These are phyloP conservation scores for Drosophila nikananu DNA, from an alignment of 1,140 invertebrate species.

Conservation along the genomic window DNA sequence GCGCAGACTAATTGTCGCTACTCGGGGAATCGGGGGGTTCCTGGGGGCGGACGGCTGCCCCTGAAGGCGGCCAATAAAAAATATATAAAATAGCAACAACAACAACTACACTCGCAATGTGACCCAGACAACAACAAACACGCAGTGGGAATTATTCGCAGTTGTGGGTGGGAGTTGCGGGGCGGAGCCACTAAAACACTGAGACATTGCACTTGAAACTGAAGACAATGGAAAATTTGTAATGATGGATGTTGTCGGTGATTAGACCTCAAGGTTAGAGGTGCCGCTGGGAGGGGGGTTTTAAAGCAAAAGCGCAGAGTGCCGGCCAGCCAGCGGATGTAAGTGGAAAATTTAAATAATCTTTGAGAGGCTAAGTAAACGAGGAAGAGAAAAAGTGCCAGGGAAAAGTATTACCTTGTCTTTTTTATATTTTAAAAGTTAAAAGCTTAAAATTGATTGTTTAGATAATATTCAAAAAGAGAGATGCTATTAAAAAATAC, in stretches of 20 bases:
- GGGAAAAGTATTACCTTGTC: background rate
- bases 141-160: constrained; percentile 49
- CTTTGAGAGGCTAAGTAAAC: constrained; percentile 1
- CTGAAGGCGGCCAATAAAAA: constrained; percentile 40
- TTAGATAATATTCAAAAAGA: background rate
- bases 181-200: constrained; percentile 5
- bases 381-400: background rate
- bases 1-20: constrained; percentile 77
- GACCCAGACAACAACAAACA: constrained; percentile 39
- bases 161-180: constrained; percentile 25
- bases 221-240: constrained; percentile 49
- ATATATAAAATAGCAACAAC: constrained; percentile 7
- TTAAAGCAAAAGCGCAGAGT: background rate
- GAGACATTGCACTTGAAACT: constrained; percentile 59
- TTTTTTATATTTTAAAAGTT: background rate
- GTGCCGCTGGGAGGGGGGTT: background rate
- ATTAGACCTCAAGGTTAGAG: constrained; percentile 10
- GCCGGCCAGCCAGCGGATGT: constrained; percentile 13
- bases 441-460: background rate
- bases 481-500: background rate
- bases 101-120: constrained; percentile 14
- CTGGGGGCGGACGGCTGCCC: constrained; percentile 5
- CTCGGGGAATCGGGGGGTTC: background rate
- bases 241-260: constrained; percentile 24
- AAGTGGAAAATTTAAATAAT: constrained; percentile 1